Percentiles rank a stretch among this genome's conserved stretches.
phyloP scores from a whole-genome alignment of 37 sponge, comb jelly and placozoan genomes.

The Crambe crambe region DNA sequence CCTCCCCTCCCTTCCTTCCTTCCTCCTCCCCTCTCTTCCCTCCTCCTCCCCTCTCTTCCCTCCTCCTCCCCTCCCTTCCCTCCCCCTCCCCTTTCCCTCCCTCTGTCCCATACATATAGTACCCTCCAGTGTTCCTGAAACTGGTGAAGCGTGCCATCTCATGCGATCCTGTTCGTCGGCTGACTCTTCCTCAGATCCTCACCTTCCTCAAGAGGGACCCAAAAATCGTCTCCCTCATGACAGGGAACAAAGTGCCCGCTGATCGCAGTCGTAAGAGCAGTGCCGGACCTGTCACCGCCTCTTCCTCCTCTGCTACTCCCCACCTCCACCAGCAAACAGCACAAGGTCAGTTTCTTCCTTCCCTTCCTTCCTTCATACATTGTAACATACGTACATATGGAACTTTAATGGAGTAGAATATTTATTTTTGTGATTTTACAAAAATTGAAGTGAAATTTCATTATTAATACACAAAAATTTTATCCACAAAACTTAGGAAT shows the following conservation, averaged over 20 bases:
- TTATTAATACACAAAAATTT: too few species aligned
- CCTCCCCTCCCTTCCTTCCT: neutral
- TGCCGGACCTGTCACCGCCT: too few species aligned
- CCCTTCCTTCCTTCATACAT: too few species aligned
- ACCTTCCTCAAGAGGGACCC: constrained; percentile 38
- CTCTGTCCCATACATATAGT: neutral
- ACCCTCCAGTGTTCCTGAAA: constrained; percentile 43
- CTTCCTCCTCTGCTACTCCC: too few species aligned
- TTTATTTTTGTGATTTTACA: too few species aligned
- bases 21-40: neutral
- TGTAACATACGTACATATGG: too few species aligned
- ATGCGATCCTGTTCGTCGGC: constrained; percentile 58
- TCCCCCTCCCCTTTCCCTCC: neutral
- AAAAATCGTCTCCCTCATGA: constrained; percentile 40
- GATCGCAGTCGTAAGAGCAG: neutral
- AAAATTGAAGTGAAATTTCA: too few species aligned
- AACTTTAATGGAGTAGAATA: too few species aligned
- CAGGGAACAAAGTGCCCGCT: neutral
- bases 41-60: neutral
- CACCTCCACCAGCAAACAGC: too few species aligned
- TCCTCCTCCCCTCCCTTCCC: neutral
- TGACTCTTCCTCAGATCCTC: constrained; percentile 41
- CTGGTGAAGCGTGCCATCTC: constrained; percentile 45
- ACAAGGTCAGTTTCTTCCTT: too few species aligned
- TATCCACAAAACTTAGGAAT: too few species aligned